A percentile compares a stretch with the other conserved stretches of the same genome.
These are phyloP conservation scores for Bubo scandiacus DNA, from an alignment of 2,113 vertebrate genomes.

Conservation along the genomic window DNA sequence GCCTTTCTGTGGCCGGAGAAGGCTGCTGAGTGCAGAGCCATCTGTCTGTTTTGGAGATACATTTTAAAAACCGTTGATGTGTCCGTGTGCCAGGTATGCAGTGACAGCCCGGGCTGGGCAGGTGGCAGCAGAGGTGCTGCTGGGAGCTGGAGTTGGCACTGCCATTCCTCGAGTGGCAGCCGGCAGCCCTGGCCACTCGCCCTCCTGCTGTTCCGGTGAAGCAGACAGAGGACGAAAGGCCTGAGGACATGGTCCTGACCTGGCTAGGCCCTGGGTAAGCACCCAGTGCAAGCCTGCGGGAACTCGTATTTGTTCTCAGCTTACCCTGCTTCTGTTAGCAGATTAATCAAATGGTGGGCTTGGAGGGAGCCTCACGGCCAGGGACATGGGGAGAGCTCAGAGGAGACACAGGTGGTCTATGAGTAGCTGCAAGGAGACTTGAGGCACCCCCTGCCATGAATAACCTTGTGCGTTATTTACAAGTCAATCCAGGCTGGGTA, in stretches of 20 bases:
- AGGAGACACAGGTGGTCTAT: background rate
- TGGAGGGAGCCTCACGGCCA: rapidly evolving
- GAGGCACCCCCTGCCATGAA: background rate
- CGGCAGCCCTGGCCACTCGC: background rate
- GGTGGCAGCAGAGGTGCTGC: background rate
- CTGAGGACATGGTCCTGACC: background rate
- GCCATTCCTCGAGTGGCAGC: rapidly evolving
- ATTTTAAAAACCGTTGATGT: rapidly evolving
- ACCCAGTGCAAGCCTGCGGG: background rate
- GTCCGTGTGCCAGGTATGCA: background rate
- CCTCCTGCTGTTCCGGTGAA: background rate
- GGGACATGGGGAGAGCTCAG: background rate
- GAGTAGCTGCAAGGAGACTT: background rate
- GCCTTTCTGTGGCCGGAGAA: background rate
- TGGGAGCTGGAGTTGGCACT: too few relatives aligned
- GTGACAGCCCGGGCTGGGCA: background rate
- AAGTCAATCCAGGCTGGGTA: background rate
- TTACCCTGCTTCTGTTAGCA: background rate
- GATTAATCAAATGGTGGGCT: background rate
- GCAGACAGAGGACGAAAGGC: background rate
- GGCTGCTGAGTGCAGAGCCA: background rate
- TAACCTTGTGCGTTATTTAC: background rate
- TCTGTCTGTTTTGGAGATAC: rapidly evolving
- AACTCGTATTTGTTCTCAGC: background rate
- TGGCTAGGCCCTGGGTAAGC: rapidly evolving